Evolutionary conservation across 2,797 vertebrate species (phyloP).

Genomic region (Malacoraja senta): DNA sequence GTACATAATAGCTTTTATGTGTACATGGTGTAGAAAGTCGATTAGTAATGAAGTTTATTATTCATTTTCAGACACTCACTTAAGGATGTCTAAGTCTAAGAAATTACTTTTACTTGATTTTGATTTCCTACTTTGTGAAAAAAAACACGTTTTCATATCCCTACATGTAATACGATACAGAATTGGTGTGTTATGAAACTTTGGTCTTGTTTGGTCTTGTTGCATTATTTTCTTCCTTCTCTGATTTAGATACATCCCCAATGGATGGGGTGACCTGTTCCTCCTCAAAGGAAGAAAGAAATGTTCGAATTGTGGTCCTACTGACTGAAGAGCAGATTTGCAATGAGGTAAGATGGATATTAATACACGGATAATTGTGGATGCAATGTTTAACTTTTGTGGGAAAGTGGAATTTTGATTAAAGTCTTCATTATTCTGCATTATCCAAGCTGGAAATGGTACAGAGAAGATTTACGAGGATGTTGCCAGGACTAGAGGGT

Average conservation of each 20-base stretch:
- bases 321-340: conserved; percentile 75
- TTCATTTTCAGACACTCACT: not conserved
- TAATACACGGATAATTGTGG: not conserved
- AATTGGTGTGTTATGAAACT: not conserved
- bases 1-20: no score
- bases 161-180: not conserved
- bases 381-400: not conserved
- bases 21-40: no score
- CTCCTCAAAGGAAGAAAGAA: conserved; percentile 65
- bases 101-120: not conserved
- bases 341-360: conserved; percentile 71
- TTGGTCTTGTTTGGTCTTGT: not conserved
- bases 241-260: conserved; percentile 64
- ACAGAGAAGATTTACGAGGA: no score
- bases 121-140: no score
- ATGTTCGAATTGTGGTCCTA: conserved; percentile 68
- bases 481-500: no score
- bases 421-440: not conserved
- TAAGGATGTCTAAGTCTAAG: not conserved
- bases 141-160: not conserved
- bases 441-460: no score
- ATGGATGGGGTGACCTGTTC: conserved; percentile 64
- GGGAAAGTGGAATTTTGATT: not conserved
- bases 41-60: not conserved
- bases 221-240: not conserved